phyloP scores from a whole-genome alignment of 2,797 vertebrate species.

The Siniperca obscura region DNA sequence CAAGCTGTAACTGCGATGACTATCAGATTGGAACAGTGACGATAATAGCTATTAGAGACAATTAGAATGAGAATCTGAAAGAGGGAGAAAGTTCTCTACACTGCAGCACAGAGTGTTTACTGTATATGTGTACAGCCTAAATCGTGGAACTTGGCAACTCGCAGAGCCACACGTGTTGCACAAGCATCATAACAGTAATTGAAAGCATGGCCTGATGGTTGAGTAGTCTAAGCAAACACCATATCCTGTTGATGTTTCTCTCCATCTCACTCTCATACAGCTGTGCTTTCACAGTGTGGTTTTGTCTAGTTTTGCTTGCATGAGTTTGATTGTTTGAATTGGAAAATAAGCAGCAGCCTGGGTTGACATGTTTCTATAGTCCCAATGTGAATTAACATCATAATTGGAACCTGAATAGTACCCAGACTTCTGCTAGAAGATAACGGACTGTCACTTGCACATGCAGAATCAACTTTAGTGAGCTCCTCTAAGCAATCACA shows the following conservation, averaged over 20 bases:
- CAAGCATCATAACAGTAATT: background rate
- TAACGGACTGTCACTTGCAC: background rate
- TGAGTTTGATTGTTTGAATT: background rate
- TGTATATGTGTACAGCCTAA: constrained; percentile 1
- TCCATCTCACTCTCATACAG: background rate
- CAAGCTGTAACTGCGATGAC: constrained; percentile 46
- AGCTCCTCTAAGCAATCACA: background rate
- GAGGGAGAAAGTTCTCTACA: constrained; percentile 12
- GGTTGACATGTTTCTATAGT: too few relatives aligned
- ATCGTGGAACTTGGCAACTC: background rate
- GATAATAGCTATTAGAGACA: constrained; percentile 52
- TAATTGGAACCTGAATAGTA: background rate
- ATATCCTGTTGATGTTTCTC: background rate
- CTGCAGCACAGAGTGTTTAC: constrained; percentile 6
- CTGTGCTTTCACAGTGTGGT: background rate
- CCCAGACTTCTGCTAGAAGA: background rate
- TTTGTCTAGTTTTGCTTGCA: background rate
- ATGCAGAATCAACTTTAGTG: background rate
- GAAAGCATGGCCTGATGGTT: background rate
- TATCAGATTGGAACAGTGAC: constrained; percentile 45
- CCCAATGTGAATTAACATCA: background rate
- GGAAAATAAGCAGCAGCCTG: background rate
- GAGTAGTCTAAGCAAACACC: background rate
- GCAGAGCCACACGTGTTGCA: constrained; percentile 6
- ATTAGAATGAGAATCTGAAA: constrained; percentile 47